Evolutionary conservation across 2,797 vertebrate genomes (phyloP), one percentile per base, ranked within the genome.

Genomic region (Rhabdomys pumilio): DNA sequence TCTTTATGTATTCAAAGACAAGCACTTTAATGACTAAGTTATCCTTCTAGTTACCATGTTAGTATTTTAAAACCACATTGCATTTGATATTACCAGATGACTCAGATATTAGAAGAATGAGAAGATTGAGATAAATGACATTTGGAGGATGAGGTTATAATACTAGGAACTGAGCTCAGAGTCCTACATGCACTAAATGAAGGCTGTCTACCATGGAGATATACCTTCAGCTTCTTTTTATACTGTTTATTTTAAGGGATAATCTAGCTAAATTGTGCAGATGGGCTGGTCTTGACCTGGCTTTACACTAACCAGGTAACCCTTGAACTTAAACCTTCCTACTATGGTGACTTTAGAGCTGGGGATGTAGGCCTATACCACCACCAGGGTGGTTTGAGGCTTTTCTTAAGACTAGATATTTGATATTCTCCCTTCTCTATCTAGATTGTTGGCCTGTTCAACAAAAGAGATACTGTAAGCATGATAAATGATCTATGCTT

Each of bases 401-500:
- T 7, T 29, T 90, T 89, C 38, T 89, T 61, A 41, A 89, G 29
- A 83, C 57, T 82, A 12, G 26, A 72, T 61, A 92, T 85, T 92
- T 15, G 75, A 4, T 91, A 86, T 77, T 81, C 92, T 63, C 65
- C 15, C 29, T 79, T 92, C 22, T 91, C 31, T 50, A 81, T 15
- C 15, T 72, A 47, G 53, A 53, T 86, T 85, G 44, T 34, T 94
- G 22, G 26, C 67, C 47, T 63, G 15, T 44, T 91, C 50, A 93
- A 88, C 31, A 96, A 65, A 95, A 34, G 94, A 93, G 26, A 89
- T 80, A 80, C 13, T 53, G 57, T 26, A 22, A 20, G 3, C 13
- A 85, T 72, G 79, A 87, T 13, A 96, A 92, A 79, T 50, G 41
- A 89, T 69, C 24, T 88, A 47, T 88, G 59, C 57, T 90, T 87